phyloP scores from a whole-genome alignment of 2,888 invertebrate species.

The Hartigia nigra region DNA sequence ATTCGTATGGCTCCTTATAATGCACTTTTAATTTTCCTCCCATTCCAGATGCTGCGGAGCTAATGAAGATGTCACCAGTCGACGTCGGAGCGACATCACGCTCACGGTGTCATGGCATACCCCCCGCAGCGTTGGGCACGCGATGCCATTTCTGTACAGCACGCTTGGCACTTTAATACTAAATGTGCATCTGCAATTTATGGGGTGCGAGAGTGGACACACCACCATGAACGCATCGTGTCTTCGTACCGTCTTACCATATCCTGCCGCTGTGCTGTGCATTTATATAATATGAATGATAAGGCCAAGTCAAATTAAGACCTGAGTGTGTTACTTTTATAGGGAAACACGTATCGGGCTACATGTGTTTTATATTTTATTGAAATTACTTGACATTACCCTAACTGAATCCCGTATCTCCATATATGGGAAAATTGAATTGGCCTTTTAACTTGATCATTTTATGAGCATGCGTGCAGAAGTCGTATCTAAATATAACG shows the following conservation, averaged over 20 bases:
- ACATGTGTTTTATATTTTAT: not conserved
- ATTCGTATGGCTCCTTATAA: not conserved
- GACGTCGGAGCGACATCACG: constrained; percentile 23
- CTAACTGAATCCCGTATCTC: not conserved
- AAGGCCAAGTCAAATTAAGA: not conserved
- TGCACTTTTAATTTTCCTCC: not conserved
- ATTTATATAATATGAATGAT: constrained; percentile 24
- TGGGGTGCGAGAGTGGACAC: constrained; percentile 37
- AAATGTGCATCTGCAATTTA: constrained; percentile 42
- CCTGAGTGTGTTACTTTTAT: not conserved
- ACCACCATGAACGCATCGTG: constrained; percentile 19
- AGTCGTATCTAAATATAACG: not conserved
- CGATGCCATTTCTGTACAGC: constrained; percentile 31
- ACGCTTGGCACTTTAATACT: constrained; percentile 21
- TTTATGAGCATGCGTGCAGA: not conserved
- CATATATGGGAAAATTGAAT: not conserved
- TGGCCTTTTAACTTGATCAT: not conserved
- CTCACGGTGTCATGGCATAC: constrained; percentile 25
- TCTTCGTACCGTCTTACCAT: constrained; percentile 5
- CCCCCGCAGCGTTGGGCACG: constrained; percentile 45
- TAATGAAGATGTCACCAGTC: constrained; percentile 6
- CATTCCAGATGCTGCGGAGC: not conserved
- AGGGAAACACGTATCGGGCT: not conserved
- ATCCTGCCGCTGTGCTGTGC: constrained; percentile 4
- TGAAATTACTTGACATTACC: not conserved